A percentile compares a stretch with the other conserved stretches of the same genome.
Evolutionary conservation across 1,140 invertebrate species (phyloP).

Genomic region (Lepidurus packardi): DNA sequence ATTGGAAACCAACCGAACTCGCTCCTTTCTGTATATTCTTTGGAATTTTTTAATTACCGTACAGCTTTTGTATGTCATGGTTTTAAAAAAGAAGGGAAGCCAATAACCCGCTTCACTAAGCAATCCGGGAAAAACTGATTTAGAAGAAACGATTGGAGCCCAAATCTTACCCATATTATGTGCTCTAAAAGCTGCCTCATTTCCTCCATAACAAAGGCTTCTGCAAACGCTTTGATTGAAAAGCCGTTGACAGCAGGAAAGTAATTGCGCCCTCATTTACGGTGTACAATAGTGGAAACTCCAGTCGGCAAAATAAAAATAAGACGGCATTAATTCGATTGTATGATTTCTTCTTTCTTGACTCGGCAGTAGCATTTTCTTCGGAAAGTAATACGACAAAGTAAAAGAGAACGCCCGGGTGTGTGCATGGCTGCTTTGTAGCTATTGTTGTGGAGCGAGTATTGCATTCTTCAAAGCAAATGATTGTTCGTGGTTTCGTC

Average conservation of each 20-base stretch:
- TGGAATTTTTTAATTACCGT: not conserved
- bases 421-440: not conserved
- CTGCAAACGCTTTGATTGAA: not conserved
- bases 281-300: not conserved
- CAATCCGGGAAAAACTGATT: not conserved
- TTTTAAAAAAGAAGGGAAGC: not conserved
- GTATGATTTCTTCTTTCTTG: not conserved
- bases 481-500: not conserved
- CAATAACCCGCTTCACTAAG: not conserved
- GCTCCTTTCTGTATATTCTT: not conserved
- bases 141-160: not conserved
- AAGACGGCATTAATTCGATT: not conserved
- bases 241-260: not conserved
- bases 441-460: not conserved
- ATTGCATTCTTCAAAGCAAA: not conserved
- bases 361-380: not conserved
- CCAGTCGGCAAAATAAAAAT: not conserved
- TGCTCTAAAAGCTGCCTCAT: not conserved
- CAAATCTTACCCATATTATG: not conserved
- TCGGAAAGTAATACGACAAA: not conserved
- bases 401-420: too few species aligned
- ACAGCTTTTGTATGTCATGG: not conserved
- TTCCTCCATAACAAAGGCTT: not conserved
- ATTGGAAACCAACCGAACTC: not conserved
- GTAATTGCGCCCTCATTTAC: not conserved